Evolutionary conservation across 1,140 invertebrate species (phyloP), one percentile per base, ranked within the genome.

Genomic region (Aphelenchoides fujianensis): DNA sequence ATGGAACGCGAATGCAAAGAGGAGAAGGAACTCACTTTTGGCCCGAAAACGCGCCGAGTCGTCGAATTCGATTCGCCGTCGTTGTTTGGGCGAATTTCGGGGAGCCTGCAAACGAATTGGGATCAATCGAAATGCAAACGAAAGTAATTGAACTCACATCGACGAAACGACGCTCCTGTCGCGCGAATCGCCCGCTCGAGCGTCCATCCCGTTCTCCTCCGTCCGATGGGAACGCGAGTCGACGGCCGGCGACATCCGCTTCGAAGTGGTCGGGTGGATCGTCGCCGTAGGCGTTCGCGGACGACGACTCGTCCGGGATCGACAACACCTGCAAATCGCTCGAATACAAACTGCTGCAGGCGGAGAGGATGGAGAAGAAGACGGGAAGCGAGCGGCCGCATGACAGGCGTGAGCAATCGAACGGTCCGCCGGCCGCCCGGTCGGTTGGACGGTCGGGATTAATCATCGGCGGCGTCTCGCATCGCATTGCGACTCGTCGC

Each of bases 61-160:
- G 36, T 66, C 63, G 31, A 66, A 66, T 35, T 66, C 63, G 31
- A 66, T 66, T 1, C 63, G 16, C 31, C 63, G 31, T 30, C 27
- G 27, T n/a, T 34, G 63, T 37, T 66, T 66, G n/a, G 63, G 31
- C 23, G 63, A 37, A 66, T 30, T 35, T 31, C 63, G 27, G 23
- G 31, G 27, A 12, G 2, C 16, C 12, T 55, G 31, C 27, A 66
- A 36, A 16, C 31, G 27, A 37, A 32, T 59, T 66, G 37, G n/a
- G 16, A 32, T 32, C 16, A 36, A 34, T n/a, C n/a, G n/a, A n/a
- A n/a, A n/a, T n/a, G 31, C 30, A 66, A 36, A 37, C 63, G 1
- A 35, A n/a, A n/a, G n/a, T n/a, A n/a, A 3, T 34, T 66, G 23
- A 31, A 66, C 16, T 36, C 31, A 66, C 9, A 1, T 66, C 63